These are phyloP conservation scores for Phymorhynchus buccinoides DNA, from an alignment of 1,140 invertebrate genomes.

Conservation along the genomic window DNA sequence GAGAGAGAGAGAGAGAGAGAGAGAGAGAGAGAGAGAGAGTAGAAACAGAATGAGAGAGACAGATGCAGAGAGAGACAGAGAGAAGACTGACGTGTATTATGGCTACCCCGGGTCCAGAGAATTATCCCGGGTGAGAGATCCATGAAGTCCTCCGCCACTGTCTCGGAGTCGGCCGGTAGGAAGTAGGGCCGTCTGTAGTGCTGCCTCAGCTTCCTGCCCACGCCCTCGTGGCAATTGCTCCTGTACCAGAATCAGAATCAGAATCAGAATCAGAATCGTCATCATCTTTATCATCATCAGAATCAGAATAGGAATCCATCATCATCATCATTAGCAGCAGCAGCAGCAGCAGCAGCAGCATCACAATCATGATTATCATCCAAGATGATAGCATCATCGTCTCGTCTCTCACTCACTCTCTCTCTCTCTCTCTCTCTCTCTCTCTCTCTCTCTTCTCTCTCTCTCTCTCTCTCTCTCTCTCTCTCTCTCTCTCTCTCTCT, in stretches of 20 bases:
- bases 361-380: too few species aligned
- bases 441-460: too few species aligned
- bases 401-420: too few species aligned
- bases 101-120: constrained; percentile 78
- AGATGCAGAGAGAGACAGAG: background rate
- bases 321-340: background rate
- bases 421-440: too few species aligned
- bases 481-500: too few species aligned
- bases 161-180: constrained; percentile 85
- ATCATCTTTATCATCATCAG: background rate
- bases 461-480: too few species aligned
- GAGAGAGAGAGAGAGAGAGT: too few species aligned
- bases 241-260: constrained; percentile 72
- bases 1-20: too few species aligned
- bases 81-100: background rate
- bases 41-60: too few species aligned
- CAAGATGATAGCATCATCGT: background rate
- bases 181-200: constrained; percentile 91
- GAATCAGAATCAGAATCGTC: background rate
- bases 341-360: too few species aligned
- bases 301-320: background rate
- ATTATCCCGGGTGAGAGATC: constrained; percentile 94
- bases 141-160: constrained; percentile 85
- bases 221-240: constrained; percentile 91
- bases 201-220: constrained; percentile 81